These are phyloP conservation scores for Galago senegalensis DNA, from an alignment of 2,797 vertebrate species.

Conservation along the genomic window DNA sequence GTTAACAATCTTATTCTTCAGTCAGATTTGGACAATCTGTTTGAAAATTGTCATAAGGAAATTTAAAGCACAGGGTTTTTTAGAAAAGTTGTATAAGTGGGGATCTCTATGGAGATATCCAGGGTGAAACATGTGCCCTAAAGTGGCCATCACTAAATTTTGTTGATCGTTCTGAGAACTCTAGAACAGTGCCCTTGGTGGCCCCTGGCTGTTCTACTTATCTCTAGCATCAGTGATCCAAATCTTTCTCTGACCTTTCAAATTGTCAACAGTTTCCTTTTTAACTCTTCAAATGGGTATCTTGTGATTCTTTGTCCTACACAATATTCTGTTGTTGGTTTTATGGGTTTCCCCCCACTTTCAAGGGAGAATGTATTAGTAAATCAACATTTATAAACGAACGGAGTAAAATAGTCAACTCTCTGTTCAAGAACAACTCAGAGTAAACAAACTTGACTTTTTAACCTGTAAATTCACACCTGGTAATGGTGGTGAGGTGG, in stretches of 20 bases:
- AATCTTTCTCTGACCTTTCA: neutral
- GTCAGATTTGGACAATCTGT: neutral
- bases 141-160: neutral
- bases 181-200: neutral
- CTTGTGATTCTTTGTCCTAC: neutral
- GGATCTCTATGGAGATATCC: neutral
- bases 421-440: neutral
- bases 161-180: neutral
- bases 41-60: neutral
- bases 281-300: neutral
- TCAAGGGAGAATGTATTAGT: neutral
- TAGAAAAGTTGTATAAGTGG: neutral
- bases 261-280: neutral
- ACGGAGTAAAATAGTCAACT: neutral
- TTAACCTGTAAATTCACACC: slow-evolving; percentile 28
- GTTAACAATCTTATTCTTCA: neutral
- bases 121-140: neutral
- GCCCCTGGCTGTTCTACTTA: neutral
- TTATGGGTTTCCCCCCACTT: neutral
- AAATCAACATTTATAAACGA: neutral
- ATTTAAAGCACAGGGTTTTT: neutral
- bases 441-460: slow-evolving; percentile 37
- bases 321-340: neutral
- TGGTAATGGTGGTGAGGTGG: neutral
- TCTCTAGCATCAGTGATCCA: neutral